phyloP scores from a whole-genome alignment of 2,113 vertebrate species.

The Gambusia holbrooki region DNA sequence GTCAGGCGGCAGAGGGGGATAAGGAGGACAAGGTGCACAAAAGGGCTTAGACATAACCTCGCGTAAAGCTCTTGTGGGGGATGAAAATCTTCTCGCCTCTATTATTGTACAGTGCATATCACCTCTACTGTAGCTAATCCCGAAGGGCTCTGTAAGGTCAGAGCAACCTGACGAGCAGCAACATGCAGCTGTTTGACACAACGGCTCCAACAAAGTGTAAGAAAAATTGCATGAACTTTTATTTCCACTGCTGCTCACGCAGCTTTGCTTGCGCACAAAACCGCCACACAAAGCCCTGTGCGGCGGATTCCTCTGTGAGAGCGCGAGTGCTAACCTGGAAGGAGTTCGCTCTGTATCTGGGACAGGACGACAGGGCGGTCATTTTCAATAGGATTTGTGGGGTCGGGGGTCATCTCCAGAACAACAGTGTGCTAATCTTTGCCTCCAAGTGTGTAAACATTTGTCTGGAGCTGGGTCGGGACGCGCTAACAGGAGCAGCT shows the following conservation, averaged over 20 bases:
- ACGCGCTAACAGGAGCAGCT: constrained; percentile 22
- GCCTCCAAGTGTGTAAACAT: constrained; percentile 47
- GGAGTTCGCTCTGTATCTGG: constrained; percentile 46
- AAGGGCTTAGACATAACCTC: constrained; percentile 70
- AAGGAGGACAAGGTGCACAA: constrained; percentile 63
- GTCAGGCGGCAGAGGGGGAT: constrained; percentile 56
- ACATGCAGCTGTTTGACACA: constrained; percentile 2
- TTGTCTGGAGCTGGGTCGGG: constrained; percentile 43
- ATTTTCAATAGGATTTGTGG: constrained; percentile 71
- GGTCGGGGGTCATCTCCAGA: constrained; percentile 56
- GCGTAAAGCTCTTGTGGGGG: constrained; percentile 50
- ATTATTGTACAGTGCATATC: constrained; percentile 48
- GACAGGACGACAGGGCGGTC: constrained; percentile 58
- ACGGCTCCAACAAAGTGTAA: not conserved
- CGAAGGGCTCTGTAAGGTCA: constrained; percentile 45
- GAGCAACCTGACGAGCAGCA: constrained; percentile 7
- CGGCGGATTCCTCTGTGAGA: constrained; percentile 7
- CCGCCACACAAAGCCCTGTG: not conserved
- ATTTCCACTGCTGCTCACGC: not conserved
- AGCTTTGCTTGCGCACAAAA: not conserved
- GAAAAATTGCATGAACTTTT: not conserved
- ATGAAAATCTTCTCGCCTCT: constrained; percentile 48
- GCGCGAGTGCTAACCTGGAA: constrained; percentile 9
- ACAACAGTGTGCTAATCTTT: constrained; percentile 66
- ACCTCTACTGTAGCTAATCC: constrained; percentile 60